These are phyloP conservation scores for Cremastinae sp. DNA, from an alignment of 2,888 invertebrate genomes.

Conservation along the genomic window DNA sequence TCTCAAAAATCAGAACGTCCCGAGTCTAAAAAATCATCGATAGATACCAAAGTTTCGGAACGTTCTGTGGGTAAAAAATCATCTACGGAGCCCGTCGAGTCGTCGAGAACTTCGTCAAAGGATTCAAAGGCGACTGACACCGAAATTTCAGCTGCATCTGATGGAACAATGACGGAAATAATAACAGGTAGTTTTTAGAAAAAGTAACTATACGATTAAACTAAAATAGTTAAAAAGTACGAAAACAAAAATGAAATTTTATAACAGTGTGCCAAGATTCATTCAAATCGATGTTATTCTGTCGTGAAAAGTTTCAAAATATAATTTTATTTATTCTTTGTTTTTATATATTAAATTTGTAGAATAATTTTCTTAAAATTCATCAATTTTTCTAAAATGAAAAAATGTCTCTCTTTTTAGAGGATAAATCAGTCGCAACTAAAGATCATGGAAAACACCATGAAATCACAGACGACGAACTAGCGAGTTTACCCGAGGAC, in stretches of 20 bases:
- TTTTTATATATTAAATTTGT: too few relatives aligned
- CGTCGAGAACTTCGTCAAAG: neutral
- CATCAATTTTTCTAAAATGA: neutral
- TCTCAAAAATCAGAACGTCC: slow-evolving; percentile 4
- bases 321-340: too few relatives aligned
- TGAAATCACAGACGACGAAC: slow-evolving; percentile 35
- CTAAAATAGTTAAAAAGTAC: neutral
- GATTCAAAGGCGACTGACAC: neutral
- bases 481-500: slow-evolving; percentile 36
- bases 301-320: too few relatives aligned
- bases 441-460: slow-evolving; percentile 13
- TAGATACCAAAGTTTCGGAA: neutral
- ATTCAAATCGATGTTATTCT: too few relatives aligned
- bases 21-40: neutral
- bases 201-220: neutral
- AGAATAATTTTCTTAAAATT: too few relatives aligned
- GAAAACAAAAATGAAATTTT: neutral
- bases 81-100: neutral
- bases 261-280: too few relatives aligned
- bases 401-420: slow-evolving; percentile 21
- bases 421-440: neutral
- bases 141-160: slow-evolving; percentile 24
- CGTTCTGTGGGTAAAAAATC: neutral
- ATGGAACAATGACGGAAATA: slow-evolving; percentile 25
- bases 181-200: slow-evolving; percentile 45